These are phyloP conservation scores for Hyaena hyaena DNA, from an alignment of 2,113 vertebrate genomes.

Conservation along the genomic window DNA sequence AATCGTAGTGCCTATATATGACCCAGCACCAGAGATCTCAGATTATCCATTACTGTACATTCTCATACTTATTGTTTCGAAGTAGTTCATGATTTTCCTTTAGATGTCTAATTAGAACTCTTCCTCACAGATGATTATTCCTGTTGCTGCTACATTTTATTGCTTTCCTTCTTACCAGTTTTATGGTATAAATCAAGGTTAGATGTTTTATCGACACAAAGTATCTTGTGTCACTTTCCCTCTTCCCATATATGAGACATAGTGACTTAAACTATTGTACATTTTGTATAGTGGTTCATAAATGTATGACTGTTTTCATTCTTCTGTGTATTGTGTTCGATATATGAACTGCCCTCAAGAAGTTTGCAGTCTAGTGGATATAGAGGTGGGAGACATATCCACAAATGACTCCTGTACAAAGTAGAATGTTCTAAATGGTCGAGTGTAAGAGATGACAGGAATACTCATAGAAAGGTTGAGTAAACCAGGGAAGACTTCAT, in stretches of 20 bases:
- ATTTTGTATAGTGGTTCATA: not conserved
- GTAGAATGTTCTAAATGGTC: not conserved
- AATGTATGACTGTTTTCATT: not conserved
- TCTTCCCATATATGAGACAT: not conserved
- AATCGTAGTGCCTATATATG: not conserved
- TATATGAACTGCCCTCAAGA: not conserved
- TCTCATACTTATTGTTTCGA: not conserved
- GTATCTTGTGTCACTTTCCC: not conserved
- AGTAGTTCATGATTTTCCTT: not conserved
- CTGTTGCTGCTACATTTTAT: not conserved
- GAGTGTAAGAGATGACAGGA: not conserved
- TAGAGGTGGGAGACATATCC: not conserved
- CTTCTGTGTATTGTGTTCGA: not conserved
- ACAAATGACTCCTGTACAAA: not conserved
- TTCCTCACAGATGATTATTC: not conserved
- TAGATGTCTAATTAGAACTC: not conserved
- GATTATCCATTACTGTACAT: not conserved
- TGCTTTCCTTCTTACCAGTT: not conserved
- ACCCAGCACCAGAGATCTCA: not conserved
- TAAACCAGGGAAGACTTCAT: not conserved
- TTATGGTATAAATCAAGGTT: not conserved
- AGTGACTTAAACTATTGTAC: not conserved
- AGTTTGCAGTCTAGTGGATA: not conserved
- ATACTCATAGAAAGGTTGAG: not conserved
- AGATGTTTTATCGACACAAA: not conserved